Conservation (phyloP, 2,888 invertebrate genomes). For the Punctoribates punctum region DNA sequence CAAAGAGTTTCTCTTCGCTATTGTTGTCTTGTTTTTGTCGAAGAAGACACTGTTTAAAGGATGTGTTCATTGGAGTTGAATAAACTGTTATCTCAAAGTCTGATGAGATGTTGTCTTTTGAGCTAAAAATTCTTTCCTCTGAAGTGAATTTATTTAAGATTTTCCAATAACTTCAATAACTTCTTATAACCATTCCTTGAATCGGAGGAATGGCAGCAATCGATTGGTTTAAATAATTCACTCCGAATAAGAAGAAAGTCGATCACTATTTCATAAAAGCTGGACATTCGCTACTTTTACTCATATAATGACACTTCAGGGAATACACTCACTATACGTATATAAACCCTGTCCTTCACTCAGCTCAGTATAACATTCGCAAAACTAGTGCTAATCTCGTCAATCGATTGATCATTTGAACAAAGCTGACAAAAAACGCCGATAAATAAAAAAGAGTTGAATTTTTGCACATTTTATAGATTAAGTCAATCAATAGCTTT, state of each 20-base stretch:
- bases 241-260: neutral
- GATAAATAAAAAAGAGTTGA: neutral
- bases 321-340: neutral
- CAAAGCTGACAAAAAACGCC: neutral
- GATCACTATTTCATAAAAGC: conserved; percentile 24
- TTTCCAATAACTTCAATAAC: neutral
- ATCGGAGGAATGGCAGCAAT: neutral
- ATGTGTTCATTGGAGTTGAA: conserved; percentile 1
- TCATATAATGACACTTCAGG: neutral
- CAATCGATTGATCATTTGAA: conserved; percentile 16
- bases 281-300: conserved; percentile 20
- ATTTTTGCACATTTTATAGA: too few relatives aligned
- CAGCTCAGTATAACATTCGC: neutral
- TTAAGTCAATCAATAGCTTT: conserved; percentile 2
- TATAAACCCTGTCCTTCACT: neutral
- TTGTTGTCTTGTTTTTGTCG: neutral
- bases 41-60: neutral
- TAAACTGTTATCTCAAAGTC: neutral
- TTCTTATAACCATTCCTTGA: neutral
- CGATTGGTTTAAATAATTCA: conserved; percentile 17
- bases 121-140: neutral
- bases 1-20: neutral
- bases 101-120: too few relatives aligned
- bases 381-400: conserved; percentile 20
- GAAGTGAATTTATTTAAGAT: neutral